Conservation (phyloP, 1,140 invertebrate genomes). For the Radopholus similis region DNA sequence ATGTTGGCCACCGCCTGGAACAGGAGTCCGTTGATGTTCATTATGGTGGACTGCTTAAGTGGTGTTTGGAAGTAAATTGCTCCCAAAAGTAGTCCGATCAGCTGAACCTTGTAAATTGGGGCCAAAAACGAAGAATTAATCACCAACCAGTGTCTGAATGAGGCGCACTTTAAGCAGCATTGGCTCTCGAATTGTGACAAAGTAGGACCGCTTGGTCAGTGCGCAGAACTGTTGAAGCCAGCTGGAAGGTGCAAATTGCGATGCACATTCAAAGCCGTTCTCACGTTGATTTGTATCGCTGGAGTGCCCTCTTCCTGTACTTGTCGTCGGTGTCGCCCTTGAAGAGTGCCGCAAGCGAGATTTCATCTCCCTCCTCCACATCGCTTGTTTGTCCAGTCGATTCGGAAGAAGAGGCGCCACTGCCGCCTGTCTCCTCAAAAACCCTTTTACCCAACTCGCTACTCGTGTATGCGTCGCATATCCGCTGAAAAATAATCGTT, state of each 20-base stretch:
- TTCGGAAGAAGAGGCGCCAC: no score
- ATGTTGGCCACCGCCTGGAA: slow-evolving; percentile 69
- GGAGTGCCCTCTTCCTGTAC: not conserved
- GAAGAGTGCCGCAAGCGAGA: not conserved
- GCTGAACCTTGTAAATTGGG: slow-evolving; percentile 18
- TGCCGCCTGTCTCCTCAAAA: no score
- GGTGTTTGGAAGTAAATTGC: slow-evolving; percentile 81
- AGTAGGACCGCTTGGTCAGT: slow-evolving; percentile 83
- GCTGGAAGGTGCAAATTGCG: slow-evolving; percentile 45
- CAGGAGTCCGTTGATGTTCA: slow-evolving; percentile 89
- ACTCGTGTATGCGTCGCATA: slow-evolving; percentile 46
- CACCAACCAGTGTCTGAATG: slow-evolving; percentile 68
- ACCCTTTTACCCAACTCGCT: slow-evolving; percentile 29
- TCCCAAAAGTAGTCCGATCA: slow-evolving; percentile 67
- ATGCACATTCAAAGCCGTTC: not conserved
- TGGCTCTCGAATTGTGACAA: slow-evolving; percentile 78
- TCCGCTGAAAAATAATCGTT: slow-evolving; percentile 64
- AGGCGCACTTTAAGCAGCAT: slow-evolving; percentile 80
- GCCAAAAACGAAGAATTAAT: slow-evolving; percentile 2
- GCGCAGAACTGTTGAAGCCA: slow-evolving; percentile 83
- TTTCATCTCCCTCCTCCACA: not conserved
- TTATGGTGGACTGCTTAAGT: slow-evolving; percentile 79
- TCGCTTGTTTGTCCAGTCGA: not conserved
- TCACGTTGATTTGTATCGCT: slow-evolving; percentile 16
- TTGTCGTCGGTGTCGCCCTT: not conserved